Percentiles rank a stretch among this genome's conserved stretches.
Conservation (phyloP, 2,113 vertebrate genomes). For the Stercorarius parasiticus region DNA sequence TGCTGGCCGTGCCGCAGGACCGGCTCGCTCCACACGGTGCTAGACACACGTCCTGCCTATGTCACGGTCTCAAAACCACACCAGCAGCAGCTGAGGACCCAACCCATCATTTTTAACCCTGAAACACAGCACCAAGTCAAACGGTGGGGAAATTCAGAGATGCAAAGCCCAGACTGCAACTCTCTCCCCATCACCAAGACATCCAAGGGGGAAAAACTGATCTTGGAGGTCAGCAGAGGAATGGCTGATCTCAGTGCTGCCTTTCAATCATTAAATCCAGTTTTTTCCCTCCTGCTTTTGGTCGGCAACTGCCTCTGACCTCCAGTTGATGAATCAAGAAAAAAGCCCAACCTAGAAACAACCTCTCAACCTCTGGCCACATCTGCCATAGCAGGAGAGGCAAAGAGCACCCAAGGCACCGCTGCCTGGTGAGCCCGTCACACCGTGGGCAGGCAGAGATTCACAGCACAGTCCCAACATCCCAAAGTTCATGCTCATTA, state of each 20-base stretch:
- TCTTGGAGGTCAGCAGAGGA: not conserved
- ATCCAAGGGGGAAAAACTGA: not conserved
- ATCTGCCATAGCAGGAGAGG: not conserved
- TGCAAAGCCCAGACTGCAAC: rapidly evolving
- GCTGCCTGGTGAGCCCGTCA: not conserved
- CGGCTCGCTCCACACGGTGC: not conserved
- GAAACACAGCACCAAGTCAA: rapidly evolving
- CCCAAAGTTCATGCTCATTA: not conserved
- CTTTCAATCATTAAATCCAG: not conserved
- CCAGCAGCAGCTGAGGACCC: not conserved
- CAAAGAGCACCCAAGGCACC: not conserved
- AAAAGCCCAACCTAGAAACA: not conserved
- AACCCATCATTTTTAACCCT: not conserved
- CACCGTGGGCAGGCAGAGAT: not conserved
- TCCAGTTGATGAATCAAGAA: not conserved
- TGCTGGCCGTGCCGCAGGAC: rapidly evolving
- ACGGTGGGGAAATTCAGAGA: not conserved
- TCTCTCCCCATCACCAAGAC: not conserved
- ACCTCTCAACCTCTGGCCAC: not conserved
- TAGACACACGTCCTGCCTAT: rapidly evolving
- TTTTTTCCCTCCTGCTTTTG: not conserved
- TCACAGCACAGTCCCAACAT: not conserved
- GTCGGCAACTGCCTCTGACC: not conserved
- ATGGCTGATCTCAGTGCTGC: not conserved
- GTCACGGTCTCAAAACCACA: rapidly evolving